These are phyloP conservation scores for Mesoligia furuncula DNA, from an alignment of 2,888 invertebrate genomes.

Conservation along the genomic window DNA sequence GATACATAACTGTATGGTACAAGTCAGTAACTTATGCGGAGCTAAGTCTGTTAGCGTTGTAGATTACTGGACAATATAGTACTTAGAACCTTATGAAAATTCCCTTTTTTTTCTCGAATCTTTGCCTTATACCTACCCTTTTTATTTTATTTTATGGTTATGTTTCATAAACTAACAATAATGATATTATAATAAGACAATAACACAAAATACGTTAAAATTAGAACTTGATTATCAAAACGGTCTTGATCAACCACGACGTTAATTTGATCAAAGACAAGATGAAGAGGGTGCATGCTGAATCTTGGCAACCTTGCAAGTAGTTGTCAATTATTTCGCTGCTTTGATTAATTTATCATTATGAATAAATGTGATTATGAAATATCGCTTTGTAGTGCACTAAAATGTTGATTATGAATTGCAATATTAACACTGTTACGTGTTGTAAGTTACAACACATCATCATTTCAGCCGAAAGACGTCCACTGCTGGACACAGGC, in stretches of 20 bases:
- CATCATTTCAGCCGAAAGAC: no score
- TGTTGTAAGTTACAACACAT: not conserved
- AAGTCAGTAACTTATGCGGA: slow-evolving; percentile 11
- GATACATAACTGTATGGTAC: slow-evolving; percentile 49
- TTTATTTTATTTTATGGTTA: not conserved
- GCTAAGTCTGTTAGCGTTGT: not conserved
- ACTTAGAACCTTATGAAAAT: no score
- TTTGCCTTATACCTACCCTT: not conserved
- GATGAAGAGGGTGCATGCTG: not conserved
- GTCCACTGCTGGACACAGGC: no score
- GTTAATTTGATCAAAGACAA: not conserved
- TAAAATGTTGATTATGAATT: not conserved
- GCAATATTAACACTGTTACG: not conserved
- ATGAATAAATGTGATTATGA: not conserved
- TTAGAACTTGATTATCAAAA: not conserved
- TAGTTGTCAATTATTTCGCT: not conserved
- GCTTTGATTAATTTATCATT: not conserved
- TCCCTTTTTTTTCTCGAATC: not conserved
- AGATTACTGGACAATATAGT: not conserved
- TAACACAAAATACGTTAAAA: not conserved
- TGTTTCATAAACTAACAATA: not conserved
- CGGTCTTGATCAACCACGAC: not conserved
- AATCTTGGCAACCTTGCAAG: not conserved
- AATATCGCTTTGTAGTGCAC: not conserved
- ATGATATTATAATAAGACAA: not conserved